A percentile compares a stretch with the other conserved stretches of the same genome.
Evolutionary conservation across 64 coral and sea anemone genomes (phyloP).

Genomic region (Hydrozoanthus tunicans): DNA sequence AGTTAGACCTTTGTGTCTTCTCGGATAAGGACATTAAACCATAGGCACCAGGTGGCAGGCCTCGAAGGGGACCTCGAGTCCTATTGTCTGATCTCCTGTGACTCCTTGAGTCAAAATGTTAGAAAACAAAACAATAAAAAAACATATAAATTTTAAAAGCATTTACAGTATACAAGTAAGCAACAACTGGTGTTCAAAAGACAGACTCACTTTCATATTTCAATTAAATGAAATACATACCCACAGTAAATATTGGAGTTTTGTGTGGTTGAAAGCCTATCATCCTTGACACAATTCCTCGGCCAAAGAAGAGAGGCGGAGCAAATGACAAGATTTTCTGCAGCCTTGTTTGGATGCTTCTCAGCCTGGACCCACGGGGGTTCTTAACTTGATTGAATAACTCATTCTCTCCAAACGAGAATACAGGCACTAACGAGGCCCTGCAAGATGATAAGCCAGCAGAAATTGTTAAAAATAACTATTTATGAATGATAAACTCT

Average conservation of each 20-base stretch:
- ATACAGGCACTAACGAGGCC: constrained; percentile 93
- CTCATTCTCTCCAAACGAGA: constrained; percentile 99
- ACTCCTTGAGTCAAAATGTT: too few species aligned
- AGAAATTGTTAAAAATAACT: neutral
- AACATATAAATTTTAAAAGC: too few species aligned
- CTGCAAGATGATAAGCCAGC: constrained; percentile 42
- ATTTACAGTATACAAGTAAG: neutral
- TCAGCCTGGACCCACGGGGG: constrained; percentile 81
- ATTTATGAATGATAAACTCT: neutral
- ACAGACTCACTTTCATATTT: neutral
- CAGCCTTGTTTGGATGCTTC: constrained; percentile 76
- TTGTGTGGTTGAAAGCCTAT: constrained; percentile 79
- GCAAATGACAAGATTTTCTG: constrained; percentile 94
- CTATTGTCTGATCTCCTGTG: too few species aligned
- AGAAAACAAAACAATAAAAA: too few species aligned
- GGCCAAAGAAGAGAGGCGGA: constrained; percentile 90
- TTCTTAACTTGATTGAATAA: constrained; percentile 88
- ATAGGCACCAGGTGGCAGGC: too few species aligned
- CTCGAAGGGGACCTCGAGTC: too few species aligned
- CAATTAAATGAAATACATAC: constrained; percentile 58
- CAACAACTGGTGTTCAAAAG: neutral
- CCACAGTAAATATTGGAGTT: constrained; percentile 82
- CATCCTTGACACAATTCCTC: constrained; percentile 66
- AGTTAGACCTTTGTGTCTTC: too few species aligned
- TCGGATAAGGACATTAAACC: too few species aligned